Evolutionary conservation across 1,140 invertebrate genomes (phyloP), one percentile per base, ranked within the genome.

Genomic region (Trichogramma pretiosum): DNA sequence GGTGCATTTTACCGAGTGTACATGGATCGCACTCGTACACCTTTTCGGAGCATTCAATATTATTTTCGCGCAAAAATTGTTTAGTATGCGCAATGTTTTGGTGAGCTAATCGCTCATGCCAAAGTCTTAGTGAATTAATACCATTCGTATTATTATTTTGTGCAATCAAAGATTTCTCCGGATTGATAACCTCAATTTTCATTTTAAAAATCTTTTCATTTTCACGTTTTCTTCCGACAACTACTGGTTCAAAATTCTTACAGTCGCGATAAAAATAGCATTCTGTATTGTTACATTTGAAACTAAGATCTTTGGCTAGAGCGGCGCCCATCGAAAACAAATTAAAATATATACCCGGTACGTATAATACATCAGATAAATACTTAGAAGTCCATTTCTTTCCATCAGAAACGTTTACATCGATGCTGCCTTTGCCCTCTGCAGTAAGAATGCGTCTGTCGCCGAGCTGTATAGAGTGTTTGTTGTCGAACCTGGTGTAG

Each of bases 351-450:
- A 23, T 22, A 14, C 13, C 19, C 1, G 42, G 42, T 23, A 45
- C 42, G n/a, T 35, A 18, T 22, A 45, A 18, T 5, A 45, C 42
- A 23, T 45, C 24, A 3, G 18, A 14, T 14, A 45, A 23, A 17
- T 23, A 23, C 13, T 26, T 35, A 10, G 10, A 5, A 4, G 4
- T 14, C 42, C 42, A 45, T 22, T 28, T 7, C 2, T 5, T 7
- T 10, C 26, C 39, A n/a, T 41, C n/a, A n/a, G n/a, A n/a, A n/a
- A n/a, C n/a, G n/a, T n/a, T n/a, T 18, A 66, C 48, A 28, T 63
- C 55, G 9, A 65, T 59, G 13, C 60, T 36, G 18, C 57, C 54
- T 52, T 57, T 59, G n/a, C 52, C 62, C 7, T 54, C 9, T 11
- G 45, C 58, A 11, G 41, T 11, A 8, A 57, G 26, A 18, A 30